Evolutionary conservation across 2,888 invertebrate species (phyloP), one percentile per base, ranked within the genome.

Genomic region (Theristus sp.): DNA sequence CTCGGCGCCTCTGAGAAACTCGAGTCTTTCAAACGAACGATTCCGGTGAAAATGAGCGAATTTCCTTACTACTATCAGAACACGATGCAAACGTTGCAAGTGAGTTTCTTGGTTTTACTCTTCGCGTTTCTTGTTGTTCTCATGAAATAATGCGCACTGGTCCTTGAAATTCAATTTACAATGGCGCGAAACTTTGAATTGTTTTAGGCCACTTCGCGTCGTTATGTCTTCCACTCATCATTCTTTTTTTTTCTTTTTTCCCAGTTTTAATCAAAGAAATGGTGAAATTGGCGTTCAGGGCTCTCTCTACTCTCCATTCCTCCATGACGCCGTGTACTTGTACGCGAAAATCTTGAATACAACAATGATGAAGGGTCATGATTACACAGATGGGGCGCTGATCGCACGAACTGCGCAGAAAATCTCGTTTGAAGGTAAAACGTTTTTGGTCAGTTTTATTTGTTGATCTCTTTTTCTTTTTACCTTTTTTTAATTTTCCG

Each of bases 291-390:
- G n/a, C n/a, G n/a, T 54, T 38, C 26, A 60, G 60, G 60, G 60
- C 22, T 60, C 60, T 3, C 55, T 55, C 3, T 60, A 55, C 38
- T 29, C 60, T 29, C 60, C 60, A 13, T 56, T 60, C 25, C 38
- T 60, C 13, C 49, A 56, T 52, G 60, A 60, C 25, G 46, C 60
- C 22, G 30, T 60, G 6, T 60, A 60, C 29, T 49, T 60, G 47
- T 60, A 56, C 57, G 60, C 55, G 3, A 25, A 55, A 26, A 53
- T 53, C 22, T 20, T 60, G 10, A 55, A 60, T 22, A 24, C 20
- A 30, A 60, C 60, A 26, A 20, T 55, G 1, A 3, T 3, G 2
- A 10, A 56, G 20, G 60, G 56, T 17, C 10, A 54, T 3, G 27
- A 54, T 27, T n/a, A 49, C n/a, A 10, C 13, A n/a, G 49, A 49